Conservation (phyloP, 1,140 invertebrate genomes). For the Caenorhabditis inopinata region DNA sequence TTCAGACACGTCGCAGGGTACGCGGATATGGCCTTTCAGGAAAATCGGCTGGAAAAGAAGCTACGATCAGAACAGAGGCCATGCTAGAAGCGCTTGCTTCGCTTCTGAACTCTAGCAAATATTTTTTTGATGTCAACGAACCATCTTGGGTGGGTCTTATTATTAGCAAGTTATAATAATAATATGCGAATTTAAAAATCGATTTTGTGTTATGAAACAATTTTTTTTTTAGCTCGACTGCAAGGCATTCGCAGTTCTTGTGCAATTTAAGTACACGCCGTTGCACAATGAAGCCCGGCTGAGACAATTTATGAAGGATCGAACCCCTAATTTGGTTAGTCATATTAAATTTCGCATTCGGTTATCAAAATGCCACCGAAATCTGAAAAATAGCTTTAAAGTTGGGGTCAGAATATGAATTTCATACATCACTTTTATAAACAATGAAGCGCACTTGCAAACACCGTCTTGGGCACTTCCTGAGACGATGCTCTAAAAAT, state of each 20-base stretch:
- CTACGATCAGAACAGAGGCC: neutral
- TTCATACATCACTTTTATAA: too few relatives aligned
- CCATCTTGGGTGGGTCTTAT: slow-evolving; percentile 13
- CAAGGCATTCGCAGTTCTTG: neutral
- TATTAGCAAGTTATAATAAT: too few relatives aligned
- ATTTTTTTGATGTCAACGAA: slow-evolving; percentile 22
- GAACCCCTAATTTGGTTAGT: neutral
- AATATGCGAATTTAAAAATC: too few relatives aligned
- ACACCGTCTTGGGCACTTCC: too few relatives aligned
- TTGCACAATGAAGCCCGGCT: neutral
- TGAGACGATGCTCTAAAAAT: too few relatives aligned
- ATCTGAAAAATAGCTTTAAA: too few relatives aligned
- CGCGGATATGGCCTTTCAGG: neutral
- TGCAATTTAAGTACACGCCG: slow-evolving; percentile 6
- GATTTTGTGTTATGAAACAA: neutral
- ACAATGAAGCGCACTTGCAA: too few relatives aligned
- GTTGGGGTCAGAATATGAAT: too few relatives aligned
- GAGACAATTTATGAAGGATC: slow-evolving; percentile 16
- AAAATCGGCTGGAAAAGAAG: slow-evolving; percentile 1
- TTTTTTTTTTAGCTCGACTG: neutral
- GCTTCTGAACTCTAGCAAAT: neutral
- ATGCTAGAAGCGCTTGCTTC: slow-evolving; percentile 1
- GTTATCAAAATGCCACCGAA: too few relatives aligned
- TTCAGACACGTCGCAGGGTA: neutral
- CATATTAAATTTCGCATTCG: neutral